These are phyloP conservation scores for Mnemiopsis leidyi DNA, from an alignment of 37 sponge, comb jelly and placozoan species.

Conservation along the genomic window DNA sequence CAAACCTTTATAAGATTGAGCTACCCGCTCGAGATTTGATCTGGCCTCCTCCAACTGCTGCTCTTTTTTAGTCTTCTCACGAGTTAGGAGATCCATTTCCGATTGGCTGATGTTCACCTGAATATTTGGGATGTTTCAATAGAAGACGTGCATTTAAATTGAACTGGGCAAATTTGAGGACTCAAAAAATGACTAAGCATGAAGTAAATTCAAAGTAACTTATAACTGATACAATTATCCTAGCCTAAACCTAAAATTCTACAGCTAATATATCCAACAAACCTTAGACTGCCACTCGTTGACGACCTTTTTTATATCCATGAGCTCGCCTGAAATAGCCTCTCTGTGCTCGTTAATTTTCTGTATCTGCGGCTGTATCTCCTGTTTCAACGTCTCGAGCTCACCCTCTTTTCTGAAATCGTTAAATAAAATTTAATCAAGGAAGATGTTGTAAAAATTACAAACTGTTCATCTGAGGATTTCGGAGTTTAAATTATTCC, in stretches of 20 bases:
- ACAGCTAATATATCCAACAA: too few species aligned
- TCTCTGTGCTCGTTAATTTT: slow-evolving; percentile 41
- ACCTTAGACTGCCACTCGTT: slow-evolving; percentile 66
- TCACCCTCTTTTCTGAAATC: slow-evolving; percentile 5
- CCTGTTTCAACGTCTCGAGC: slow-evolving; percentile 23
- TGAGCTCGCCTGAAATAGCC: neutral
- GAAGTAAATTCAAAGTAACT: too few species aligned
- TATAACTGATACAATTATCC: too few species aligned
- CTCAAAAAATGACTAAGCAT: too few species aligned
- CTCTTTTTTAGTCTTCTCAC: slow-evolving; percentile 65
- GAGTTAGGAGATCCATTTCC: slow-evolving; percentile 77
- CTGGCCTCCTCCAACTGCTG: slow-evolving; percentile 72
- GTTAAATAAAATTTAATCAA: neutral
- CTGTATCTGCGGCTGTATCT: slow-evolving; percentile 31
- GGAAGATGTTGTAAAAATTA: neutral
- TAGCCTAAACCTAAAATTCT: too few species aligned
- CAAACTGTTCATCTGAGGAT: too few species aligned
- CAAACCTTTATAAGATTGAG: neutral
- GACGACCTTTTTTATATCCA: slow-evolving; percentile 59
- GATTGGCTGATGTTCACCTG: slow-evolving; percentile 42
- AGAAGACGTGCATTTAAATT: too few species aligned
- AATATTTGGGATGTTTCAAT: neutral
- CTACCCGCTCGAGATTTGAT: slow-evolving; percentile 31
- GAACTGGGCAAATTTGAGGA: too few species aligned
- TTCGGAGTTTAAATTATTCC: too few species aligned